Base-by-base conservation (phyloP, 2,888 invertebrate genomes). In the Psococerastis gibbosa region DNA sequence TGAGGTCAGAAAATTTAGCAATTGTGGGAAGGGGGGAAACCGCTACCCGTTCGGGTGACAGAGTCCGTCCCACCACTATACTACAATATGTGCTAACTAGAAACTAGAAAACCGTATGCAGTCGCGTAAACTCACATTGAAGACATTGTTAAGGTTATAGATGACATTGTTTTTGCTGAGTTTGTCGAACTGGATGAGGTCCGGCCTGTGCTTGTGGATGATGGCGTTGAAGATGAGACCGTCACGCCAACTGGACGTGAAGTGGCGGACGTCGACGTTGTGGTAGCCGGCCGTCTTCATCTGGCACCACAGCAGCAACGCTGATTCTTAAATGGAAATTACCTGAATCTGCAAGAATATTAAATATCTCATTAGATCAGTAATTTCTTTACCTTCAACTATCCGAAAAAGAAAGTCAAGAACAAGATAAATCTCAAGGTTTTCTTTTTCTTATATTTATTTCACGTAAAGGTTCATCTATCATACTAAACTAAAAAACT, bases 231-330 rank as follows among this genome's bases (percentile, higher is more conserved):
- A 98, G 13, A 97, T 98, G 46, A 99, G 69, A 47, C 98, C 98
- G 64, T 98, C 97, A 41, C 94, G 75, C 98, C 98, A 99, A 5
- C 92, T 94, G 20, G 94, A 95, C 35, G 97, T 95, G 66, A 98
- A 98, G 66, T 98, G 98, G 48, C 95, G 73, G 16, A 99, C 94
- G 60, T 98, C 98, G 18, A 98, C 98, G 61, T 98, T 98, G 60
- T 92, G 84, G 65, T 99, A 99, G 41, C 98, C 98, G 33, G 98
- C 98, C 0, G 99, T 99, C 70, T 99, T 99, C 95, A 99, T 98
- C 67, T 99, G 98, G 69, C 98, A 99, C 98, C 98, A 99, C 46
- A 99, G 70, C 38, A 97, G 68, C 44, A 97, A 67, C 2, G 98
- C 97, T 20, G 89, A 87, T 64, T 97, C 95, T 66, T 97, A 97